Conservation (phyloP, 2,888 invertebrate genomes). For the Copidosoma aretas region DNA sequence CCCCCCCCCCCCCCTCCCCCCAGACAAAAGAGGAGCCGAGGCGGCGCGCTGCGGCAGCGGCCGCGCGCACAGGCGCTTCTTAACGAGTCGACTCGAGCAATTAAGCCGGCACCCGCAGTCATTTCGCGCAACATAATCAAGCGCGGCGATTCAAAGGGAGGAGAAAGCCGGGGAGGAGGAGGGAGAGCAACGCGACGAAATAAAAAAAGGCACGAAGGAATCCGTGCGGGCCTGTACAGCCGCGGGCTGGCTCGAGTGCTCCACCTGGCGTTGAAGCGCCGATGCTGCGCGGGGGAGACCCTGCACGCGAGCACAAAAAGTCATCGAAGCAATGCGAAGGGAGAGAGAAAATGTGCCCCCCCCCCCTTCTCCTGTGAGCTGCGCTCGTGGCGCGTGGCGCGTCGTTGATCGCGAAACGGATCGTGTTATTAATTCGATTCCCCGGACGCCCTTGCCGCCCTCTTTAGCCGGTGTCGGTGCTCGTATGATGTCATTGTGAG, state of each 20-base stretch:
- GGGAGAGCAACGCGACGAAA: neutral
- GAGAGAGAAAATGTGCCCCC: too few relatives aligned
- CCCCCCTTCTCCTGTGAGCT: neutral
- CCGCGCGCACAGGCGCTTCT: constrained; percentile 16
- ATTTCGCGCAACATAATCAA: constrained; percentile 35
- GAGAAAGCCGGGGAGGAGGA: neutral
- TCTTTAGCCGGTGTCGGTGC: constrained; percentile 18
- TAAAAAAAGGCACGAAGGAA: neutral
- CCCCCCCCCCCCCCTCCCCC: too few relatives aligned
- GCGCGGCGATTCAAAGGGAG: constrained; percentile 30
- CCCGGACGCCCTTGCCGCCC: neutral
- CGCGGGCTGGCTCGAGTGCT: neutral
- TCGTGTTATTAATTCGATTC: constrained; percentile 38
- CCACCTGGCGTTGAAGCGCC: neutral
- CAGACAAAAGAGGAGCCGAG: too few relatives aligned
- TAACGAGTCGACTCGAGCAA: constrained; percentile 39
- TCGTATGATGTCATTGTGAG: constrained; percentile 38
- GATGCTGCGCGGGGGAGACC: too few relatives aligned
- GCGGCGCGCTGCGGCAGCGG: neutral
- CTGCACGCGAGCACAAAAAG: too few relatives aligned
- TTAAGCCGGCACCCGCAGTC: constrained; percentile 32
- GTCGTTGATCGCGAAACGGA: constrained; percentile 30
- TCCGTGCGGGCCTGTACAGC: neutral
- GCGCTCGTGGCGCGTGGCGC: constrained; percentile 34
- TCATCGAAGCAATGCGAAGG: too few relatives aligned